phyloP scores from a whole-genome alignment of 2,113 vertebrate species.

The Phaethornis superciliosus region DNA sequence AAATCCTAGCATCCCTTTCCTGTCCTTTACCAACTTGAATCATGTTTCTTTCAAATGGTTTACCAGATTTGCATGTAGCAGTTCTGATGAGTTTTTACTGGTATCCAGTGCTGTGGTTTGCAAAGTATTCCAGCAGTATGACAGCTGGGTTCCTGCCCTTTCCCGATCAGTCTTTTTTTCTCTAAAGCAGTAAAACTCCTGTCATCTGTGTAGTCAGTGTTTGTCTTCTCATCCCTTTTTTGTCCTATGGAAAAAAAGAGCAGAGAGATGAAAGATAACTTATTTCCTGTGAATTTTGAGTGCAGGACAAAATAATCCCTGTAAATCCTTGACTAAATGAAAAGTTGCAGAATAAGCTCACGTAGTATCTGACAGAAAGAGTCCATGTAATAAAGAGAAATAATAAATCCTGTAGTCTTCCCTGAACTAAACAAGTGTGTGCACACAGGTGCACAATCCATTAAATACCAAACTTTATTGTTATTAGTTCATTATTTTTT shows the following conservation, averaged over 20 bases:
- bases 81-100: neutral
- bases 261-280: neutral
- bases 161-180: neutral
- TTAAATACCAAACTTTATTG: neutral
- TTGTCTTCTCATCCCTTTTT: neutral
- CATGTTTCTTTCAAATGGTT: neutral
- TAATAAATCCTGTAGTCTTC: neutral
- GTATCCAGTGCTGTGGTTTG: neutral
- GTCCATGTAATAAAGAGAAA: neutral
- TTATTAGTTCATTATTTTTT: neutral
- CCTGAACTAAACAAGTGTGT: neutral
- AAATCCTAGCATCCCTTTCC: slow-evolving; percentile 25
- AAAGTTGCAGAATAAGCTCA: neutral
- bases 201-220: neutral
- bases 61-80: neutral
- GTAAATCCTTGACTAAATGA: neutral
- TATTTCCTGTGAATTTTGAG: neutral
- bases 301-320: neutral
- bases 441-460: neutral
- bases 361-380: neutral
- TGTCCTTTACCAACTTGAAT: neutral
- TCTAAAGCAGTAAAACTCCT: neutral
- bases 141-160: neutral
- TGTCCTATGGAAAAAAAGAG: neutral
- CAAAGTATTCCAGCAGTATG: neutral